Evolutionary conservation across 1,140 invertebrate genomes (phyloP).

Genomic region (Asobara japonica): DNA sequence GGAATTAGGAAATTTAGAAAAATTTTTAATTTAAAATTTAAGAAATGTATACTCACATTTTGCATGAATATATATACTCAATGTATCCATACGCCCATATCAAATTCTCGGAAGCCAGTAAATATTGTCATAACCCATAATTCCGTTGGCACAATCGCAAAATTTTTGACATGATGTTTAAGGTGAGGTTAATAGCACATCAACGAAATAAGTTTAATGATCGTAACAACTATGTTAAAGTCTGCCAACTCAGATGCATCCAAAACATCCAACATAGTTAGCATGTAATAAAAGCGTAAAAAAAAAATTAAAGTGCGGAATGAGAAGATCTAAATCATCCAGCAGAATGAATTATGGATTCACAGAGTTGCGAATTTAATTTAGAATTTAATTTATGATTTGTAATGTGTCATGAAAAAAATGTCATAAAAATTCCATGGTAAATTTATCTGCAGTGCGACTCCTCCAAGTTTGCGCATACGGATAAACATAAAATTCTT

Average conservation of each 20-base stretch:
- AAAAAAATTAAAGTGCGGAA: background rate
- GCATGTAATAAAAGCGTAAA: background rate
- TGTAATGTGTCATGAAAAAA: background rate
- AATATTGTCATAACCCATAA: background rate
- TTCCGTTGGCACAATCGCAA: background rate
- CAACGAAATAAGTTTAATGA: conserved; percentile 51
- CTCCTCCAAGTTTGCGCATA: background rate
- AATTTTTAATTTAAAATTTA: too few relatives aligned
- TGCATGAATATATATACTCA: too few relatives aligned
- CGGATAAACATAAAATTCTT: too few relatives aligned
- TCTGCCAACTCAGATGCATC: conserved; percentile 26
- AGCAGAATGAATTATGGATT: background rate
- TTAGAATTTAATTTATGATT: conserved; percentile 5
- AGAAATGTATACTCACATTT: too few relatives aligned
- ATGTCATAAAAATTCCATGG: background rate
- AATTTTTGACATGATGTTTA: conserved; percentile 4
- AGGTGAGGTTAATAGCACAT: conserved; percentile 53
- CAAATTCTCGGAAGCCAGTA: background rate
- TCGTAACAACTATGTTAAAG: conserved; percentile 55
- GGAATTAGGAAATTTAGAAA: too few relatives aligned
- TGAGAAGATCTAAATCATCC: background rate
- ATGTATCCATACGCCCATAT: background rate
- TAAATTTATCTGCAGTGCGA: background rate
- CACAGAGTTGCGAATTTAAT: background rate
- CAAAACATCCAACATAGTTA: conserved; percentile 4